Evolutionary conservation across 2,888 invertebrate genomes (phyloP).

Genomic region (Andrena marginata): DNA sequence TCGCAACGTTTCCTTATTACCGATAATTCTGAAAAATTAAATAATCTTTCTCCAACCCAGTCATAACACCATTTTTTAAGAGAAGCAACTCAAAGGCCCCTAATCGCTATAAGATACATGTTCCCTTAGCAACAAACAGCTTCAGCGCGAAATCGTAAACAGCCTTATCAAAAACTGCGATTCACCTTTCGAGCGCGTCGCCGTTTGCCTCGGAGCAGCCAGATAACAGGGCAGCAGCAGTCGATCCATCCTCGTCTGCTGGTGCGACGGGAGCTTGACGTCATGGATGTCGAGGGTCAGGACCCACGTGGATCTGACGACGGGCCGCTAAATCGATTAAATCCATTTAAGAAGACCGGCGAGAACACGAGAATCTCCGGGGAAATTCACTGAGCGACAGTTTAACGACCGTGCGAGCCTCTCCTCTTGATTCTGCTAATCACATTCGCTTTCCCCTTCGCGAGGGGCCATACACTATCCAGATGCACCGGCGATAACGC

Average conservation of each 20-base stretch:
- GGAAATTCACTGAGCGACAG: conserved; percentile 29
- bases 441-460: not conserved
- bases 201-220: conserved; percentile 33
- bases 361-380: conserved; percentile 34
- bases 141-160: conserved; percentile 8
- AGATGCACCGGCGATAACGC: not conserved
- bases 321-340: conserved; percentile 63
- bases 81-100: too few relatives aligned
- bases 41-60: too few relatives aligned
- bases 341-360: conserved; percentile 56
- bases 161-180: conserved; percentile 17
- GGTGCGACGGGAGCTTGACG: conserved; percentile 39
- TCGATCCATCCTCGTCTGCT: conserved; percentile 30
- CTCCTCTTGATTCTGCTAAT: not conserved
- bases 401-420: conserved; percentile 1
- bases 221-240: conserved; percentile 46
- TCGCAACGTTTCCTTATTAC: too few relatives aligned
- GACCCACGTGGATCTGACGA: conserved; percentile 54
- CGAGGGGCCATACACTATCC: not conserved
- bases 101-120: not conserved
- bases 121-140: not conserved
- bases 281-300: conserved; percentile 56
- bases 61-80: too few relatives aligned
- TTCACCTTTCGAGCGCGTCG: conserved; percentile 50
- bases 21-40: too few relatives aligned